Evolutionary conservation across 1,140 invertebrate species (phyloP).

Genomic region (Ectropis grisescens): DNA sequence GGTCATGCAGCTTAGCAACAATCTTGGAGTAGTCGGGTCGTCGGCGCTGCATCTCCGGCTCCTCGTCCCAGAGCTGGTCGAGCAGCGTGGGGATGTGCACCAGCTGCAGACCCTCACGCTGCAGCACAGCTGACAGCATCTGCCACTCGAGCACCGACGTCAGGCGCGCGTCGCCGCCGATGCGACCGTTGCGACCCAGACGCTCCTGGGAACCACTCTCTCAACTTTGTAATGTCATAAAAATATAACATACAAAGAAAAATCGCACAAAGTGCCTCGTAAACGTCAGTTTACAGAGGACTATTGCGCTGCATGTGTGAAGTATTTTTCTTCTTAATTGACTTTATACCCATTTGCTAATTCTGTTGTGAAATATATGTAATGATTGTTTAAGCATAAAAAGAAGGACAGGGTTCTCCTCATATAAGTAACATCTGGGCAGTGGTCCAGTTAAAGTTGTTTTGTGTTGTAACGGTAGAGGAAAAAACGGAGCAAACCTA

Average conservation of each 20-base stretch:
- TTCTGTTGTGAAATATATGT: too few species aligned
- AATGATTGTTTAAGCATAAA: too few species aligned
- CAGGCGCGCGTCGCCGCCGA: constrained; percentile 88
- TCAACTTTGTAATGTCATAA: too few species aligned
- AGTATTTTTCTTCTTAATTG: too few species aligned
- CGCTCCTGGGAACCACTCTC: constrained; percentile 74
- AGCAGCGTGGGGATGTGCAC: constrained; percentile 82
- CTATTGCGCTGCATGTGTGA: too few species aligned
- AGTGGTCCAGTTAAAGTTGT: too few species aligned
- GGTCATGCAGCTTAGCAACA: constrained; percentile 70
- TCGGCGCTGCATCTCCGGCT: constrained; percentile 61
- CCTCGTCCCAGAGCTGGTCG: constrained; percentile 83
- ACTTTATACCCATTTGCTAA: too few species aligned
- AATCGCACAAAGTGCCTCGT: not conserved
- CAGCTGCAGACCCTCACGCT: constrained; percentile 71
- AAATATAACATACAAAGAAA: not conserved
- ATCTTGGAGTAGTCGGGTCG: constrained; percentile 46
- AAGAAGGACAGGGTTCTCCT: too few species aligned
- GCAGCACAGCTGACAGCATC: constrained; percentile 70
- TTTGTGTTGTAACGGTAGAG: too few species aligned
- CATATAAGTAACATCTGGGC: too few species aligned
- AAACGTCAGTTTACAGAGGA: too few species aligned
- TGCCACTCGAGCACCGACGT: constrained; percentile 77
- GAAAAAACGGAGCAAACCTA: too few species aligned
- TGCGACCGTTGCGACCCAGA: constrained; percentile 72